Base-by-base conservation (phyloP, 1,140 invertebrate species). In the Drosophila mojavensis region DNA sequence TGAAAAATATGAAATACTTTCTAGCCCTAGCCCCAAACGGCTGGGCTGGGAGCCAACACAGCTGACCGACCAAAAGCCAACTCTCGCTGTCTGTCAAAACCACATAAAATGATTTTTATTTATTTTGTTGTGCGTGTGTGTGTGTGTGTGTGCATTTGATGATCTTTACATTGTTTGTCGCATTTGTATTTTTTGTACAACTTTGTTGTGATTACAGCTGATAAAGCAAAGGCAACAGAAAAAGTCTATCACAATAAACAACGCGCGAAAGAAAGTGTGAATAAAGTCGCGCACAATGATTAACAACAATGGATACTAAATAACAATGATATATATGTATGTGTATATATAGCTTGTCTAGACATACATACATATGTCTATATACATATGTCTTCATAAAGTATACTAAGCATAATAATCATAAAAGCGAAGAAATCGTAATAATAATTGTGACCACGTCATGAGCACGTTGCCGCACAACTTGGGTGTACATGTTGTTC, bases 371-470 rank as follows among this genome's bases (percentile, higher is more conserved):
- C 36, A 28, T 41, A 28, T 20, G 26, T 39, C 28, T 41, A 5
- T 20, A 41, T 24, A 5, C 30, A n/a, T 56, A 17, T 33, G 20
- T 30, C 10, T 47, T 17, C 60, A 69, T 59, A 30, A 43, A 79
- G 54, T 72, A 45, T 48, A 50, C 39, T 33, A 6, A 50, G 24
- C 20, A 48, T 17, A 48, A 60, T 59, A 70, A 75, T 65, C 51
- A 39, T 39, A 50, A 65, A 75, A 60, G 60, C 64, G 68, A 71
- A 73, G 76, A 72, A 79, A 68, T 68, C 67, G 76, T 74, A 83
- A 79, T 89, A 88, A 78, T 83, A 88, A 88, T 84, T 81, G 84
- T 89, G 64, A 58, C 70, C 73, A 89, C 84, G 84, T 88, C 85
- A 88, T 78, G 77, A 51, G 80, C 83, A 88, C 68, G 77, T 84